These are phyloP conservation scores for Panthera uncia DNA, from an alignment of 2,113 vertebrate species.

Conservation along the genomic window DNA sequence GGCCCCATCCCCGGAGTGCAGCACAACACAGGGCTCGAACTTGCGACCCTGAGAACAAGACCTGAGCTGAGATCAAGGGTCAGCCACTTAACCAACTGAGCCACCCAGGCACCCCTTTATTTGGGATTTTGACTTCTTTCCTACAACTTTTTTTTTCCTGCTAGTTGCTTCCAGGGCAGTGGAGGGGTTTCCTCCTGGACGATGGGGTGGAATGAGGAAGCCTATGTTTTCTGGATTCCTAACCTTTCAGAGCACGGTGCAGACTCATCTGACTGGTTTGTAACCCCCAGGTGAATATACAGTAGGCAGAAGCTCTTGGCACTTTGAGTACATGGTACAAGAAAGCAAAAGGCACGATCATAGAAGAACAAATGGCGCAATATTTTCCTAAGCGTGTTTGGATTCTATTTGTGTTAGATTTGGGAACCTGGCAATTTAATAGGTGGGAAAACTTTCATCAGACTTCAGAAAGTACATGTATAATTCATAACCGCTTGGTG, in stretches of 20 bases:
- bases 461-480: constrained; percentile 48
- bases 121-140: background rate
- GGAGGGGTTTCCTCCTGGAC: background rate
- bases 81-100: too few species aligned
- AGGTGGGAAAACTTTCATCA: constrained; percentile 47
- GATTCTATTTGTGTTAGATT: constrained; percentile 59
- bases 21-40: too few species aligned
- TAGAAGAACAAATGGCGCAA: constrained; percentile 54
- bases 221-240: background rate
- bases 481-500: constrained; percentile 49
- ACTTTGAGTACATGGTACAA: constrained; percentile 41
- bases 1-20: too few species aligned
- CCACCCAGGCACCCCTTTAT: too few species aligned
- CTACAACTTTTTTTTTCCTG: background rate
- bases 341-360: background rate
- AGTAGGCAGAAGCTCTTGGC: background rate
- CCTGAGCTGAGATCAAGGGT: too few species aligned
- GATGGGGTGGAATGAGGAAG: background rate
- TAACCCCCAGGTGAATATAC: background rate
- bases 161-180: background rate
- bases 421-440: constrained; percentile 49
- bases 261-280: background rate
- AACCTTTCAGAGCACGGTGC: background rate
- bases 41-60: too few species aligned
- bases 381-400: constrained; percentile 50